A percentile compares a stretch with the other conserved stretches of the same genome.
Evolutionary conservation across 2,113 vertebrate genomes (phyloP).

Genomic region (Petrocephalus microphthalmus): DNA sequence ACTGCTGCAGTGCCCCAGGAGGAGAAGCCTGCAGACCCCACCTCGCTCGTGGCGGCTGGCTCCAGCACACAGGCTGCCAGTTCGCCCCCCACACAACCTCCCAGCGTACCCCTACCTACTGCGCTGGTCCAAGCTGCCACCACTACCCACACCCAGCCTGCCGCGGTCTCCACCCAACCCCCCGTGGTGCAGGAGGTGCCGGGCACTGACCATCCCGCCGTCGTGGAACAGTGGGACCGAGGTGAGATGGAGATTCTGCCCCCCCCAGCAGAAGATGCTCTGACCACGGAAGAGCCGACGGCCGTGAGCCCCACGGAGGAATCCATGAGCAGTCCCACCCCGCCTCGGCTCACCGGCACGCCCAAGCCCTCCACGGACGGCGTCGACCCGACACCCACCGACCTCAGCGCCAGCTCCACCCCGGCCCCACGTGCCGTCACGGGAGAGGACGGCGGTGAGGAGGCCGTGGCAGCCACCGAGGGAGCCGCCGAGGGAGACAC

Average conservation of each 20-base stretch:
- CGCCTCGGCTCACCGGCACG: conserved; percentile 29
- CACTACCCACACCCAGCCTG: conserved; percentile 2
- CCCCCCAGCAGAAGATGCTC: neutral
- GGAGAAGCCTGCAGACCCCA: conserved; percentile 26
- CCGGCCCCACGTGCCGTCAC: conserved; percentile 34
- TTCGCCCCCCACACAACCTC: conserved; percentile 25
- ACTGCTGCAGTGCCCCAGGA: neutral
- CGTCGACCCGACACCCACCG: conserved; percentile 8
- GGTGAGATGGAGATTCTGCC: conserved; percentile 7
- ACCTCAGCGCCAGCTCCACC: conserved; percentile 31
- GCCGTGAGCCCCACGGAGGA: conserved; percentile 10
- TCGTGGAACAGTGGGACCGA: neutral
- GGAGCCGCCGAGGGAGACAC: conserved; percentile 50
- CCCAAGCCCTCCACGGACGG: conserved; percentile 28
- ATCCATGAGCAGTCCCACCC: conserved; percentile 33
- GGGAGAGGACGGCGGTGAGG: conserved; percentile 8
- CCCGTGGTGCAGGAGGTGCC: neutral
- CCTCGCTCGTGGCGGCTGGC: conserved; percentile 21
- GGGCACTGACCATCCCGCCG: neutral
- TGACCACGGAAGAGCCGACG: conserved; percentile 9
- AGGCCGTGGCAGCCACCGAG: conserved; percentile 36
- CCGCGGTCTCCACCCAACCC: conserved; percentile 28
- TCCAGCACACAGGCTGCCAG: conserved; percentile 32
- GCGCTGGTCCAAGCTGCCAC: conserved; percentile 9
- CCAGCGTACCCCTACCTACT: conserved; percentile 28